Conservation (phyloP, 2,888 invertebrate genomes). For the Pandemis heparana region DNA sequence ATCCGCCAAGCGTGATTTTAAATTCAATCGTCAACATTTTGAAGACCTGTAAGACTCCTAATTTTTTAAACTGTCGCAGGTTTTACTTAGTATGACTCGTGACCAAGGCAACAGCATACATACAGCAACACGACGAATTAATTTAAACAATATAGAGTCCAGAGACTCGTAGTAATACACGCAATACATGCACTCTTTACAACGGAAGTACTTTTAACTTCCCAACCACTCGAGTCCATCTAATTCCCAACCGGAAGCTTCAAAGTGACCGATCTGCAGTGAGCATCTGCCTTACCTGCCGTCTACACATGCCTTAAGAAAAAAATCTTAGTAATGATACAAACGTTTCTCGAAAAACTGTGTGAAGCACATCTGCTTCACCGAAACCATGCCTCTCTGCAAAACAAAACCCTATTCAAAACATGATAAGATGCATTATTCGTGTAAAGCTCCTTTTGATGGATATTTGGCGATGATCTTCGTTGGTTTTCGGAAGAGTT, state of each 20-base stretch:
- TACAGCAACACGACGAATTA: too few relatives aligned
- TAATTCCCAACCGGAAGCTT: slow-evolving; percentile 53
- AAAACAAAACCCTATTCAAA: slow-evolving; percentile 46
- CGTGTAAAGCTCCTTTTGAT: slow-evolving; percentile 25
- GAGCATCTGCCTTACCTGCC: slow-evolving; percentile 78
- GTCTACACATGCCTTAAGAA: slow-evolving; percentile 74
- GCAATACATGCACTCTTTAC: not conserved
- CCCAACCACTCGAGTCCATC: slow-evolving; percentile 34
- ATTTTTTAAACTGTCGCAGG: too few relatives aligned
- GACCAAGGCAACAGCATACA: too few relatives aligned
- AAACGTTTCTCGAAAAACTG: slow-evolving; percentile 74
- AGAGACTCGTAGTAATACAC: too few relatives aligned
- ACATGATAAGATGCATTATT: slow-evolving; percentile 42
- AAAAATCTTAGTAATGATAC: slow-evolving; percentile 79
- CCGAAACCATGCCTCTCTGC: slow-evolving; percentile 37
- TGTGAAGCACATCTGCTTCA: slow-evolving; percentile 80
- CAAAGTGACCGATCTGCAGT: slow-evolving; percentile 56
- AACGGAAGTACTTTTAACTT: slow-evolving; percentile 28
- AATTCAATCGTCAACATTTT: too few relatives aligned
- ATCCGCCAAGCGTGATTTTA: too few relatives aligned
- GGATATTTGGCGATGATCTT: slow-evolving; percentile 63
- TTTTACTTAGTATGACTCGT: too few relatives aligned
- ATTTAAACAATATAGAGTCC: too few relatives aligned
- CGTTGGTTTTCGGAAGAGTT: slow-evolving; percentile 61
- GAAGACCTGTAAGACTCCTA: too few relatives aligned